Evolutionary conservation across 2,113 vertebrate species (phyloP).

Genomic region (Neodontobutis hainanensis): DNA sequence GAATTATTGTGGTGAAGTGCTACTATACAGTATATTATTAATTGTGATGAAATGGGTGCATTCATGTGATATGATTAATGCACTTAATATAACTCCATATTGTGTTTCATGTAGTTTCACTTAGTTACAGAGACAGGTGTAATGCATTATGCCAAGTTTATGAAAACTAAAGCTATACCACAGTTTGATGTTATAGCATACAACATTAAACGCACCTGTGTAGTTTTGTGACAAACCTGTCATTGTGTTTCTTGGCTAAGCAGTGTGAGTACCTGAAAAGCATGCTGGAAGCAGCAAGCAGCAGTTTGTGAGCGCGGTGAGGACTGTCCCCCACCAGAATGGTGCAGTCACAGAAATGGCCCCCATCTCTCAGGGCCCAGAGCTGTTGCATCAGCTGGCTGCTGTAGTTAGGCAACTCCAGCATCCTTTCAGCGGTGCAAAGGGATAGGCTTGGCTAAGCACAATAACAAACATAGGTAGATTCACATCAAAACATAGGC

Average conservation of each 20-base stretch:
- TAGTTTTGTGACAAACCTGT: no score
- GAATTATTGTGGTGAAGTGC: no score
- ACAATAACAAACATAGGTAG: neutral
- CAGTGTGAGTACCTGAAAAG: conserved; percentile 79
- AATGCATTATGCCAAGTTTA: no score
- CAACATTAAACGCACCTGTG: no score
- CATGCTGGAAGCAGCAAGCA: conserved; percentile 88
- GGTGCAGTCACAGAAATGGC: conserved; percentile 87
- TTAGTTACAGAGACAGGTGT: no score
- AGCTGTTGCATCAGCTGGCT: conserved; percentile 88
- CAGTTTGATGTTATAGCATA: no score
- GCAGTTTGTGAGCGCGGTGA: conserved; percentile 86
- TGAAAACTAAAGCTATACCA: no score
- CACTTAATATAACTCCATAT: no score
- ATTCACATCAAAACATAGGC: neutral
- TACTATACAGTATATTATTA: no score
- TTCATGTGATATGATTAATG: no score
- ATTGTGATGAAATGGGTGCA: no score
- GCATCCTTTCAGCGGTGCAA: conserved; percentile 12
- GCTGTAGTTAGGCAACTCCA: conserved; percentile 88
- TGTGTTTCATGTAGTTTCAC: no score
- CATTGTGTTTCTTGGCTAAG: neutral
- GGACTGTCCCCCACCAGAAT: conserved; percentile 79
- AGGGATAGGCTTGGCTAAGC: neutral
- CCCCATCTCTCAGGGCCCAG: conserved; percentile 82